Evolutionary conservation across 2,113 vertebrate species (phyloP).

Genomic region (Microcebus griseorufus): DNA sequence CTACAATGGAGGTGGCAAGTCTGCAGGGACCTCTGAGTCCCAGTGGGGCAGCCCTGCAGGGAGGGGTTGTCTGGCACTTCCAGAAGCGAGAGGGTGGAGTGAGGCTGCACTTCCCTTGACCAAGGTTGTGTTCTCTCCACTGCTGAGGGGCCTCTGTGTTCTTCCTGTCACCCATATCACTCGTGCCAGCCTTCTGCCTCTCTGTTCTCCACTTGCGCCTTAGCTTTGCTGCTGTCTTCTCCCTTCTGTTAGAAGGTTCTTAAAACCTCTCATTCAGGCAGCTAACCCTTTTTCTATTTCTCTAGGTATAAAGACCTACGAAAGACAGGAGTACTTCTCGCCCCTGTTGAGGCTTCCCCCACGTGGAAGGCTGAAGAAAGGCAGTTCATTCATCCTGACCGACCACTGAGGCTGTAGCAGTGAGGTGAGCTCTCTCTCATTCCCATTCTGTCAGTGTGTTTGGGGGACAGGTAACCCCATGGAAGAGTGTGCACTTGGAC

Average conservation of each 20-base stretch:
- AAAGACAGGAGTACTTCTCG: not conserved
- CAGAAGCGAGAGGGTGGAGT: not conserved
- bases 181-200: not conserved
- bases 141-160: not conserved
- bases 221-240: not conserved
- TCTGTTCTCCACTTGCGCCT: not conserved
- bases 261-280: not conserved
- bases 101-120: not conserved
- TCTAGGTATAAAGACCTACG: not conserved
- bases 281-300: not conserved
- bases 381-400: not conserved
- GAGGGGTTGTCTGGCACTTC: not conserved
- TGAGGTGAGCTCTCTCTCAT: not conserved
- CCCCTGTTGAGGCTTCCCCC: not conserved
- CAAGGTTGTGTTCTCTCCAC: not conserved
- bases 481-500: not conserved
- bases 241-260: not conserved
- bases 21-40: not conserved
- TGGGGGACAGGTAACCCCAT: not conserved
- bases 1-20: not conserved
- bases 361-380: not conserved
- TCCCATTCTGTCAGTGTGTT: not conserved
- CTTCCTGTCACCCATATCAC: not conserved
- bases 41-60: not conserved
- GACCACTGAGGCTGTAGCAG: not conserved